phyloP scores from a whole-genome alignment of 2,888 invertebrate species.

The Ommatoiulus sabulosus region DNA sequence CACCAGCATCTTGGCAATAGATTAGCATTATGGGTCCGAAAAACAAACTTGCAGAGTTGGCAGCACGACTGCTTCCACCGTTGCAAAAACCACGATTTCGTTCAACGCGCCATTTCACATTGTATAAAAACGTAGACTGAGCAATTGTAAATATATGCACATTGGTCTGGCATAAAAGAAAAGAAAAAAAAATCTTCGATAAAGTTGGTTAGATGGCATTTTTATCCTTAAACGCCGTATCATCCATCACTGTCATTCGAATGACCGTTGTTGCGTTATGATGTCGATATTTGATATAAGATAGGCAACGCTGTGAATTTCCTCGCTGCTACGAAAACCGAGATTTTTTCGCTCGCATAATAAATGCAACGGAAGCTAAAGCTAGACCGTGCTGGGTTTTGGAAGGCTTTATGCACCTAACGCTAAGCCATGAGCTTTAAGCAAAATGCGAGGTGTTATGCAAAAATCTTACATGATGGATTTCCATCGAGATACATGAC shows the following conservation, averaged over 20 bases:
- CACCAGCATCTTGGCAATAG: not conserved
- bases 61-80: not conserved
- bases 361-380: slow-evolving; percentile 18
- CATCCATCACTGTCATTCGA: slow-evolving; percentile 56
- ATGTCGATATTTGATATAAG: slow-evolving; percentile 51
- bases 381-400: not conserved
- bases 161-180: not conserved
- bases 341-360: slow-evolving; percentile 13
- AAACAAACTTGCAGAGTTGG: not conserved
- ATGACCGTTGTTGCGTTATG: slow-evolving; percentile 56
- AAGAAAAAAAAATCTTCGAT: not conserved
- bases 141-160: slow-evolving; percentile 14
- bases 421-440: slow-evolving; percentile 26
- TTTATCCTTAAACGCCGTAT: slow-evolving; percentile 51
- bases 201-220: slow-evolving; percentile 53
- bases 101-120: not conserved
- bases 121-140: not conserved
- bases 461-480: slow-evolving; percentile 49
- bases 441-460: slow-evolving; percentile 47
- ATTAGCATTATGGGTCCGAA: not conserved
- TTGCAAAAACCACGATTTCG: not conserved
- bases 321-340: not conserved
- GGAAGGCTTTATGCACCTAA: not conserved
- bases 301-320: slow-evolving; percentile 17
- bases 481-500: slow-evolving; percentile 47